Conservation (phyloP, 2,797 vertebrate genomes). For the Sebastes trivittatus region DNA sequence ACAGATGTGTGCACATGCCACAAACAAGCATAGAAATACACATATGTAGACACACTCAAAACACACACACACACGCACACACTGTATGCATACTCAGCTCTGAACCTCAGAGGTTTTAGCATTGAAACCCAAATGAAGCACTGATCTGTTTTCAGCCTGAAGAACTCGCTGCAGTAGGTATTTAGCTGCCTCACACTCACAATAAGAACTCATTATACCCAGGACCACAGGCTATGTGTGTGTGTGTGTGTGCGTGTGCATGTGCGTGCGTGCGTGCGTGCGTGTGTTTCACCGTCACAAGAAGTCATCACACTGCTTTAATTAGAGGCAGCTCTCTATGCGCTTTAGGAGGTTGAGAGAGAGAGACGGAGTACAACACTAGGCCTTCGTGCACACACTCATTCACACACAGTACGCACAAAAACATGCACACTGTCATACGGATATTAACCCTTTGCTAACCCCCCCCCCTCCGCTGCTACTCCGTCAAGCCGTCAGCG, state of each 20-base stretch:
- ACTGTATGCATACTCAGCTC: neutral
- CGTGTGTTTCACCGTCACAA: conserved; percentile 29
- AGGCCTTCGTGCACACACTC: neutral
- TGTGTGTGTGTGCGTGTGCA: neutral
- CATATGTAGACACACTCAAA: neutral
- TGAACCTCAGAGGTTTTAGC: conserved; percentile 18
- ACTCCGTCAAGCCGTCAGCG: no score
- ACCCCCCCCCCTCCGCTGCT: no score
- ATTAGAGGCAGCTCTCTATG: conserved; percentile 53
- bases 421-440: neutral
- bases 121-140: conserved; percentile 52
- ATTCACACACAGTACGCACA: neutral
- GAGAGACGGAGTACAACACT: neutral
- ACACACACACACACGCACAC: neutral
- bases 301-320: conserved; percentile 56
- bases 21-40: neutral
- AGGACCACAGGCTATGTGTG: conserved; percentile 52
- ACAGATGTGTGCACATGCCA: neutral
- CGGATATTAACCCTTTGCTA: neutral
- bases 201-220: conserved; percentile 63
- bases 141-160: conserved; percentile 56
- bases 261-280: neutral
- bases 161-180: conserved; percentile 48
- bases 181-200: conserved; percentile 45
- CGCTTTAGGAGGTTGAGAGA: conserved; percentile 22